Evolutionary conservation across 2,797 vertebrate genomes (phyloP).

Genomic region (Cacajao melanocephalus): DNA sequence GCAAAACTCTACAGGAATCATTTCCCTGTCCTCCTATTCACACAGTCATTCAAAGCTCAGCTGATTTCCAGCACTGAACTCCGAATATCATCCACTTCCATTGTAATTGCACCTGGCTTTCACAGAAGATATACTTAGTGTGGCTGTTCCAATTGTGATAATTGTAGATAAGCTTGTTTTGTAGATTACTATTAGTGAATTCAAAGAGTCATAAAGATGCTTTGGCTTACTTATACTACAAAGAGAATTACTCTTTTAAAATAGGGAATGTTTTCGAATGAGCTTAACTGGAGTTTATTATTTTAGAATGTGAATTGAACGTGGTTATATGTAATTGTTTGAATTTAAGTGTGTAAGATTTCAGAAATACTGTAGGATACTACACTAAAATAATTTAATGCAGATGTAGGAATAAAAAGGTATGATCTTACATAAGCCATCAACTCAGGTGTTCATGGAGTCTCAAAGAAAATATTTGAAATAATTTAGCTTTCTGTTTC

Average conservation of each 20-base stretch:
- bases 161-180: background rate
- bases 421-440: slow-evolving; percentile 42
- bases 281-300: slow-evolving; percentile 8
- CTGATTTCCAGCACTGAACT: background rate
- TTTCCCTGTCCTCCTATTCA: slow-evolving; percentile 36
- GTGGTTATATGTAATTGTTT: background rate
- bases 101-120: background rate
- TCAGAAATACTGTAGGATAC: slow-evolving; percentile 15
- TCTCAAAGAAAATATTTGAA: slow-evolving; percentile 78
- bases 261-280: slow-evolving; percentile 14
- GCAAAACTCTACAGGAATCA: background rate
- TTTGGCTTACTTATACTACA: background rate
- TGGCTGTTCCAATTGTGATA: background rate
- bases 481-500: slow-evolving; percentile 85
- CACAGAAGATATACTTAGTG: background rate
- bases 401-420: slow-evolving; percentile 62
- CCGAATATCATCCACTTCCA: background rate
- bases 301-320: slow-evolving; percentile 29
- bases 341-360: background rate
- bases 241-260: slow-evolving; percentile 6
- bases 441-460: slow-evolving; percentile 37
- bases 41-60: background rate
- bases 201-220: background rate
- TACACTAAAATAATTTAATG: slow-evolving; percentile 55
- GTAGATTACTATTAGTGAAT: slow-evolving; percentile 24